phyloP scores from a whole-genome alignment of 2,797 vertebrate genomes.

The Capromys pilorides region DNA sequence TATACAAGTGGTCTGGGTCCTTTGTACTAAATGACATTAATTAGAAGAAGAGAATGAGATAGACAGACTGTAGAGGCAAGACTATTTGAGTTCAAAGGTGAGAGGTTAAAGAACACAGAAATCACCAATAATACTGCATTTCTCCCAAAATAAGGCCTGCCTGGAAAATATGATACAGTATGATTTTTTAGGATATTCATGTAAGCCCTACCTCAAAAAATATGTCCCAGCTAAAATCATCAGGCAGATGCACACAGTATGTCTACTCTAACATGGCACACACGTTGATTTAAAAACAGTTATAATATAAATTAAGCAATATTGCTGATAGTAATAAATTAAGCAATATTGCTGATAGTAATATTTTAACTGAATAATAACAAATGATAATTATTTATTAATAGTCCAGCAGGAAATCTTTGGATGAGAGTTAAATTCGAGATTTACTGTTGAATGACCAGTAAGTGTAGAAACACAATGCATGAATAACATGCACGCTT shows the following conservation, averaged over 20 bases:
- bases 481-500: background rate
- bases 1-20: background rate
- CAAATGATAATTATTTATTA: background rate
- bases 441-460: background rate
- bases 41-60: background rate
- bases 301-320: background rate
- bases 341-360: background rate
- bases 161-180: background rate
- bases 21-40: background rate
- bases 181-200: background rate
- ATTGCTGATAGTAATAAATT: background rate
- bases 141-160: background rate
- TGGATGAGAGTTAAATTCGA: background rate
- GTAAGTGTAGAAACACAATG: background rate
- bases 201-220: background rate
- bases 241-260: background rate
- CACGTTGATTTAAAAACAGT: background rate
- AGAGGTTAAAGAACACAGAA: background rate
- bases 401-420: background rate
- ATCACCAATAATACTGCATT: background rate
- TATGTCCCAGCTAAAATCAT: background rate
- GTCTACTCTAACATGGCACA: background rate
- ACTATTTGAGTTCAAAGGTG: background rate
- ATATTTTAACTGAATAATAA: background rate
- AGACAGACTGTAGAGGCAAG: background rate